Conservation (phyloP, 2,797 vertebrate genomes). For the Xerus rutilus region DNA sequence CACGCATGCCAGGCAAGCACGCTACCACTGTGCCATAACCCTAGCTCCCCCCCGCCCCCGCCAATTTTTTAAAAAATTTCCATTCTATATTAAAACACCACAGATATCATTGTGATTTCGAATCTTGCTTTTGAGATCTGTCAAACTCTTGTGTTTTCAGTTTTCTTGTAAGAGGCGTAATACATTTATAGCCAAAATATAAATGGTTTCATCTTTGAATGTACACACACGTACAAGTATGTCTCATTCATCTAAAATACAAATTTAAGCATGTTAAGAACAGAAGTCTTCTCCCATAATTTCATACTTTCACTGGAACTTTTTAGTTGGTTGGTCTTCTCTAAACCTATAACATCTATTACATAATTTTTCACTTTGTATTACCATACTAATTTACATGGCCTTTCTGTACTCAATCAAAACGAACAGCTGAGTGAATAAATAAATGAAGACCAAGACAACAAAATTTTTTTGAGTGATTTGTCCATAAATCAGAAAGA, state of each 20-base stretch:
- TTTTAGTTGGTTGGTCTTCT: background rate
- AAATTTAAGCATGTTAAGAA: conserved; percentile 2
- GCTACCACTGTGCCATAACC: too few relatives aligned
- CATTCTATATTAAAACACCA: background rate
- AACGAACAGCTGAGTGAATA: background rate
- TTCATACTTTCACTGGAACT: background rate
- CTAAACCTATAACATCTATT: background rate
- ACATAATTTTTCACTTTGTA: conserved; percentile 7
- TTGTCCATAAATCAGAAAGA: background rate
- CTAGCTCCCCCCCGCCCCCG: too few relatives aligned
- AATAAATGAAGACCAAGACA: conserved; percentile 29
- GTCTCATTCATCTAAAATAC: conserved; percentile 44
- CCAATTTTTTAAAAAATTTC: background rate
- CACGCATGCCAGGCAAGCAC: too few relatives aligned
- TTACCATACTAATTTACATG: background rate
- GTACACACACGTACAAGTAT: background rate
- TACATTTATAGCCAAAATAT: conserved; percentile 23
- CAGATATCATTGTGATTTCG: conserved; percentile 22
- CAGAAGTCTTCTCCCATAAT: background rate
- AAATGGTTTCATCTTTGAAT: conserved; percentile 41
- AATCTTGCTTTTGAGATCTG: conserved; percentile 38
- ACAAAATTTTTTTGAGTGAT: conserved; percentile 3
- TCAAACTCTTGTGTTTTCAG: background rate
- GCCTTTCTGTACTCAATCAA: background rate
- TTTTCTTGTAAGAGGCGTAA: conserved; percentile 3